A percentile compares a stretch with the other conserved stretches of the same genome.
Evolutionary conservation across 2,888 invertebrate species (phyloP).

Genomic region (Scaeva pyrastri): DNA sequence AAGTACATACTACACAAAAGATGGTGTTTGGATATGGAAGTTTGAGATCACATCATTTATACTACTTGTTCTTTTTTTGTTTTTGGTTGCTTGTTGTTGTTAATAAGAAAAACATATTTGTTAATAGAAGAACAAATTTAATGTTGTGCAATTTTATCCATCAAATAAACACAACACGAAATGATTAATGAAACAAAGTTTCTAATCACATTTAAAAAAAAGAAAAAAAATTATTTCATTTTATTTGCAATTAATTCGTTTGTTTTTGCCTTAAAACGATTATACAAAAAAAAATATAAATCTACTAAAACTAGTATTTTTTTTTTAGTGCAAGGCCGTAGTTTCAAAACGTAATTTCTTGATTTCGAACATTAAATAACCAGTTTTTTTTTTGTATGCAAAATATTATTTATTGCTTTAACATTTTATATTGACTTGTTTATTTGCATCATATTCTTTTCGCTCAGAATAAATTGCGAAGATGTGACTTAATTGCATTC

Average conservation of each 20-base stretch:
- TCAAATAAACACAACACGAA: neutral
- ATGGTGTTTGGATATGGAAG: conserved; percentile 42
- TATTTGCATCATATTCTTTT: conserved; percentile 49
- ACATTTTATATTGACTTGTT: conserved; percentile 52
- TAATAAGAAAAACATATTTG: conserved; percentile 21
- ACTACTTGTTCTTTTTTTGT: neutral
- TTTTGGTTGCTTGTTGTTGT: conserved; percentile 39
- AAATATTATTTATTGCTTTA: conserved; percentile 55
- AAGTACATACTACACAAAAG: conserved; percentile 55
- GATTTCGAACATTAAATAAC: conserved; percentile 35
- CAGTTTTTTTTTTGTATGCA: conserved; percentile 43
- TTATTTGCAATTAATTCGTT: neutral
- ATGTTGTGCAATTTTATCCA: conserved; percentile 27
- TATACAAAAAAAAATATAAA: neutral
- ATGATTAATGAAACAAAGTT: conserved; percentile 11
- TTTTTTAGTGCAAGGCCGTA: conserved; percentile 33
- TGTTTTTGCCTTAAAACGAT: neutral
- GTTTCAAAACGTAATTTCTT: conserved; percentile 19
- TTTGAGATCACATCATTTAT: conserved; percentile 52
- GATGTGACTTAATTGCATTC: conserved; percentile 53
- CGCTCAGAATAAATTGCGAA: conserved; percentile 38
- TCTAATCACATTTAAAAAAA: neutral
- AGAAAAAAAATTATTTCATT: neutral
- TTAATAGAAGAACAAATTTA: conserved; percentile 21
- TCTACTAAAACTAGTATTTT: conserved; percentile 6